phyloP scores from a whole-genome alignment of 2,113 vertebrate species.

The Zosterops japonicus region DNA sequence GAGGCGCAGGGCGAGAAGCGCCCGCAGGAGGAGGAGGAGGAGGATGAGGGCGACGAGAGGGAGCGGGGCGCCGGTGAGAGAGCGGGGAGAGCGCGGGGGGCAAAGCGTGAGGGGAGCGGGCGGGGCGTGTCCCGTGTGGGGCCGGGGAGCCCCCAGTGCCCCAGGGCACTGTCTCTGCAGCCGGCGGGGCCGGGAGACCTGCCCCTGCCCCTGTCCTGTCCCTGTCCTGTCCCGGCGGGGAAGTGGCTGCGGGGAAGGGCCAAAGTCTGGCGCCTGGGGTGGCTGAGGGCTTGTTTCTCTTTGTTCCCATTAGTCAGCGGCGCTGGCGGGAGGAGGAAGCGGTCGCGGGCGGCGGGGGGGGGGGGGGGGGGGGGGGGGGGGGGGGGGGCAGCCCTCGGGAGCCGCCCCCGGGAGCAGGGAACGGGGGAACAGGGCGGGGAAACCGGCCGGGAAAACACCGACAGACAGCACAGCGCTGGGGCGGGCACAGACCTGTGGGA shows the following conservation, averaged over 20 bases:
- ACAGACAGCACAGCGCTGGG: too few relatives aligned
- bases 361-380: neutral
- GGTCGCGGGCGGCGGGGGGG: neutral
- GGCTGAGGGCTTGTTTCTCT: neutral
- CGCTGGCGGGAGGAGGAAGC: neutral
- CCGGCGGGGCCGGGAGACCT: too few relatives aligned
- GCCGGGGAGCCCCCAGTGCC: too few relatives aligned
- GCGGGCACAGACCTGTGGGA: neutral
- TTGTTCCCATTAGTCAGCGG: neutral
- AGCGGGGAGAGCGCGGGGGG: neutral
- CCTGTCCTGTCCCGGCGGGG: neutral
- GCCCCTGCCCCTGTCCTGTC: too few relatives aligned
- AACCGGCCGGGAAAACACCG: too few relatives aligned
- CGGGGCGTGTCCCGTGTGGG: too few relatives aligned
- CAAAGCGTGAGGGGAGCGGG: neutral
- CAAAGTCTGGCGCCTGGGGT: neutral
- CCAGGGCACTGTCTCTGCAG: too few relatives aligned
- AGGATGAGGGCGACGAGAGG: neutral
- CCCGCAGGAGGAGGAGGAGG: neutral
- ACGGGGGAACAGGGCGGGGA: too few relatives aligned
- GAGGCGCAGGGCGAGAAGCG: conserved; percentile 55
- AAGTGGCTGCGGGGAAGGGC: neutral
- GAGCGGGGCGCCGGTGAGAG: neutral
- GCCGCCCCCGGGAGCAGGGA: too few relatives aligned
- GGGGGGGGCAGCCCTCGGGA: neutral